These are phyloP conservation scores for Napeogenes inachia DNA, from an alignment of 2,888 invertebrate species.

Conservation along the genomic window DNA sequence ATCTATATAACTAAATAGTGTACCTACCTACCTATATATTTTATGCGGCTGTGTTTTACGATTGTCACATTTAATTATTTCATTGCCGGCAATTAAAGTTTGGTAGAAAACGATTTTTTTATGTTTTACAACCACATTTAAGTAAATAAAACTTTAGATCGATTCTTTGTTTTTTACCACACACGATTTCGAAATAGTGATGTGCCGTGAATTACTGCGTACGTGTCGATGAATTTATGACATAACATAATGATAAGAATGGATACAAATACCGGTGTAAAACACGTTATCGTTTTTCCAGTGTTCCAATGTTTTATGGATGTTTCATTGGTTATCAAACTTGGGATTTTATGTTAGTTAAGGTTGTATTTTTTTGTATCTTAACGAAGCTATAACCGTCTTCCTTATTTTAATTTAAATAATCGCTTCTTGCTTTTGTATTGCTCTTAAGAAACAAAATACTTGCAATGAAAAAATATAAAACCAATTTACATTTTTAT, in stretches of 20 bases:
- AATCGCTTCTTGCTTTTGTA: neutral
- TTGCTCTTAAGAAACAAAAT: neutral
- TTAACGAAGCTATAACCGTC: slow-evolving; percentile 4
- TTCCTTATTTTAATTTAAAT: slow-evolving; percentile 2
- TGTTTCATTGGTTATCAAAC: slow-evolving; percentile 9
- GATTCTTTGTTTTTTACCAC: slow-evolving; percentile 72
- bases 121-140: slow-evolving; percentile 70
- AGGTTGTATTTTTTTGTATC: slow-evolving; percentile 5
- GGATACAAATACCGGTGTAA: slow-evolving; percentile 20
- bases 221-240: slow-evolving; percentile 40
- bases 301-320: slow-evolving; percentile 18
- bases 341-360: slow-evolving; percentile 7
- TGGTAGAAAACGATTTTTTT: slow-evolving; percentile 69
- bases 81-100: slow-evolving; percentile 75
- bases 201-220: slow-evolving; percentile 37
- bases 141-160: slow-evolving; percentile 70
- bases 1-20: slow-evolving; percentile 46
- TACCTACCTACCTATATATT: slow-evolving; percentile 57
- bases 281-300: slow-evolving; percentile 12
- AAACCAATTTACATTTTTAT: neutral
- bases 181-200: slow-evolving; percentile 65
- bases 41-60: slow-evolving; percentile 69
- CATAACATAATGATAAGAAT: slow-evolving; percentile 22
- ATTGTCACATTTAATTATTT: slow-evolving; percentile 77
- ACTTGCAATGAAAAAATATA: neutral